Percentiles rank a stretch among this genome's conserved stretches.
phyloP scores from a whole-genome alignment of 2,888 invertebrate genomes.

The Drosophila prolongata region DNA sequence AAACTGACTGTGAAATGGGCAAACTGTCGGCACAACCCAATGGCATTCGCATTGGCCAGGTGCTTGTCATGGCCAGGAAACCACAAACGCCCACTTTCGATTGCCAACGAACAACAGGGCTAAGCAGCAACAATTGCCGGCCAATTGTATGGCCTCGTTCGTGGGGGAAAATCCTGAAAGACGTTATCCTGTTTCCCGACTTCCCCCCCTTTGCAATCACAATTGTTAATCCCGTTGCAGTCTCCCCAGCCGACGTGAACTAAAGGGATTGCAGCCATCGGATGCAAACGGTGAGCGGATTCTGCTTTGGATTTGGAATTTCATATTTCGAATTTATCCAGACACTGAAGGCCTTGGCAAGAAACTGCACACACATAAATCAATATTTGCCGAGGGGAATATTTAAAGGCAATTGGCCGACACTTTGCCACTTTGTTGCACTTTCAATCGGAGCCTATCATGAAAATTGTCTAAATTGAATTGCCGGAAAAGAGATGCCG shows the following conservation, averaged over 20 bases:
- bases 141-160: slow-evolving; percentile 56
- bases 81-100: slow-evolving; percentile 58
- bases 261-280: slow-evolving; percentile 51
- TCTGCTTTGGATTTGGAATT: slow-evolving; percentile 41
- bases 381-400: slow-evolving; percentile 63
- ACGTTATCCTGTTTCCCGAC: slow-evolving; percentile 46
- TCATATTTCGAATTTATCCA: slow-evolving; percentile 35
- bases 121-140: slow-evolving; percentile 57
- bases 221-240: slow-evolving; percentile 60
- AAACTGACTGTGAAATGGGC: slow-evolving; percentile 10
- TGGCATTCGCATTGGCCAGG: slow-evolving; percentile 41
- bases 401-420: slow-evolving; percentile 52
- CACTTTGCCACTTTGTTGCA: slow-evolving; percentile 43
- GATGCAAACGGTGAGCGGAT: slow-evolving; percentile 61
- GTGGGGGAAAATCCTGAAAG: slow-evolving; percentile 26
- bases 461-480: slow-evolving; percentile 51
- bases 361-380: slow-evolving; percentile 51
- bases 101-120: slow-evolving; percentile 44
- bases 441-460: slow-evolving; percentile 23
- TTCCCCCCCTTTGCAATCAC: slow-evolving; percentile 55
- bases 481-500: slow-evolving; percentile 25
- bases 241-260: slow-evolving; percentile 9
- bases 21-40: slow-evolving; percentile 28
- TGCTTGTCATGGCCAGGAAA: slow-evolving; percentile 52
- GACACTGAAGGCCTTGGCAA: slow-evolving; percentile 2